phyloP scores from a whole-genome alignment of 2,113 vertebrate species.

The Pandion haliaetus region DNA sequence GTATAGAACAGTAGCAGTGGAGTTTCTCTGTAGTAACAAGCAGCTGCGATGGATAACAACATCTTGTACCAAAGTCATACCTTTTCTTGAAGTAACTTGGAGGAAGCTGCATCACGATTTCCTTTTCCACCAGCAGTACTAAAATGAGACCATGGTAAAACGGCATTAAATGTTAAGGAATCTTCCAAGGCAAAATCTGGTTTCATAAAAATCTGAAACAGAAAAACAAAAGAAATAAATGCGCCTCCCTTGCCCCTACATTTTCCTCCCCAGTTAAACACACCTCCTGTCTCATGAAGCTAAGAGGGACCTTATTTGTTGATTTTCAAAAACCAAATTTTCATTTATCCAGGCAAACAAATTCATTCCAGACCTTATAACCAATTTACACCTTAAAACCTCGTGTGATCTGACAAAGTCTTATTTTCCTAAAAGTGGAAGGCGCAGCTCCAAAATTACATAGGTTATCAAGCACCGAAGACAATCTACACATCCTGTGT shows the following conservation, averaged over 20 bases:
- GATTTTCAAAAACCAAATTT: background rate
- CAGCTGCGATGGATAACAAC: background rate
- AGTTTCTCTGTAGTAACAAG: background rate
- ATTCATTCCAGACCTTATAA: background rate
- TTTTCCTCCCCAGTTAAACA: background rate
- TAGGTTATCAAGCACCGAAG: background rate
- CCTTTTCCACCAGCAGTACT: constrained; percentile 88
- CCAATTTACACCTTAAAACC: background rate
- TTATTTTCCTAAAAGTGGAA: background rate
- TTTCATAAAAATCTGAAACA: constrained; percentile 94
- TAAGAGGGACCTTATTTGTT: background rate
- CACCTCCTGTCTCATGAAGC: background rate
- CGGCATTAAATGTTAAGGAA: constrained; percentile 88
- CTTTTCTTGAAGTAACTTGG: constrained; percentile 96
- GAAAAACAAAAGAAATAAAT: constrained; percentile 49
- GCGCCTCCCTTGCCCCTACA: background rate
- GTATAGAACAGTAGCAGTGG: background rate
- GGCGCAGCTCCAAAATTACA: background rate
- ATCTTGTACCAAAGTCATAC: constrained; percentile 58
- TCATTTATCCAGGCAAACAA: background rate
- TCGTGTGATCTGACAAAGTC: background rate
- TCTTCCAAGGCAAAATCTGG: constrained; percentile 97
- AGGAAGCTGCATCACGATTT: constrained; percentile 89
- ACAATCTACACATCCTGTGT: background rate
- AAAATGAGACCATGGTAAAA: constrained; percentile 98